Percentiles rank a stretch among this genome's conserved stretches.
phyloP scores from a whole-genome alignment of 2,797 vertebrate genomes.

The Acanthornis magna region DNA sequence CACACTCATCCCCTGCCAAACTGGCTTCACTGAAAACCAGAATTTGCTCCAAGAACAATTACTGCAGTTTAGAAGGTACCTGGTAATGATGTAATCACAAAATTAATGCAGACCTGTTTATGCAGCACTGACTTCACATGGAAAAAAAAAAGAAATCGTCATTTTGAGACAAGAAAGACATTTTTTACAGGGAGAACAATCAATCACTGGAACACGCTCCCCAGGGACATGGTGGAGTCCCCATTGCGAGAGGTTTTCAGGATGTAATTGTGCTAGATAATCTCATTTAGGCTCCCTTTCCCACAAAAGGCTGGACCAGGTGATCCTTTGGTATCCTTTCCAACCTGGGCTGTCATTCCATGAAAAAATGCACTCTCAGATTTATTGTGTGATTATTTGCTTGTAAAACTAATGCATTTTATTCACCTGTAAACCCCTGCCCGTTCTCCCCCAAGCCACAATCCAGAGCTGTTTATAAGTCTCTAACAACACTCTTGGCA shows the following conservation, averaged over 20 bases:
- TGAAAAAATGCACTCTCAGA: background rate
- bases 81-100: background rate
- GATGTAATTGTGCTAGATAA: background rate
- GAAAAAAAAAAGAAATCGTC: background rate
- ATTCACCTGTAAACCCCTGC: constrained; percentile 14
- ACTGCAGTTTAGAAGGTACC: background rate
- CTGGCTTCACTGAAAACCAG: background rate
- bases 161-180: background rate
- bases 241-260: background rate
- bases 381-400: background rate
- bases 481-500: background rate
- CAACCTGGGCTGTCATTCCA: background rate
- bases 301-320: background rate
- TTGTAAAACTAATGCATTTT: constrained; percentile 15
- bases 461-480: background rate
- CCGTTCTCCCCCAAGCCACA: background rate
- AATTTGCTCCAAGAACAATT: background rate
- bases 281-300: background rate
- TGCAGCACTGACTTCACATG: background rate
- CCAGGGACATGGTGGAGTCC: background rate
- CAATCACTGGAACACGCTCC: background rate
- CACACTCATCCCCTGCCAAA: background rate
- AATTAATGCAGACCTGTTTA: background rate
- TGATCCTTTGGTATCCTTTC: background rate
- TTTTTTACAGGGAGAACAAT: background rate